Conservation (phyloP, 2,888 invertebrate genomes). For the Tenthredo amoena region DNA sequence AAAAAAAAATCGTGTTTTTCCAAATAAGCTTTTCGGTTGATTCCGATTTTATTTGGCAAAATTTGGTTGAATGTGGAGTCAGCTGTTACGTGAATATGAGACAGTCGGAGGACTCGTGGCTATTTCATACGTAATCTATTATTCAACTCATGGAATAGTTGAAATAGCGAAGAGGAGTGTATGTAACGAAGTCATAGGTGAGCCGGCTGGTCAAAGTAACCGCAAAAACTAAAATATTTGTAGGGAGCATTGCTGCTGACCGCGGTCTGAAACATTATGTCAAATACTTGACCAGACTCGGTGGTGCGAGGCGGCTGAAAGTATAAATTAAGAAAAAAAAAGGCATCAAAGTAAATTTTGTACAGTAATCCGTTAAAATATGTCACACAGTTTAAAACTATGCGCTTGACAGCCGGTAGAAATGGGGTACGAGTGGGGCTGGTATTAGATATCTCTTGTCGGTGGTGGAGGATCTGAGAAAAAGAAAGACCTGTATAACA, state of each 20-base stretch:
- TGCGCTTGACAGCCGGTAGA: slow-evolving; percentile 2
- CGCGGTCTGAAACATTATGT: slow-evolving; percentile 28
- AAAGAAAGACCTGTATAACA: slow-evolving; percentile 19
- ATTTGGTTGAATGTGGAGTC: background rate
- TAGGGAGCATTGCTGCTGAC: slow-evolving; percentile 67
- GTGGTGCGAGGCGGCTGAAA: slow-evolving; percentile 10
- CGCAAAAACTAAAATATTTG: slow-evolving; percentile 69
- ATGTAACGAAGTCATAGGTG: background rate
- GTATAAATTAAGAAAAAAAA: slow-evolving; percentile 43
- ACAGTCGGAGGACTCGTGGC: background rate
- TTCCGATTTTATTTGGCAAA: background rate
- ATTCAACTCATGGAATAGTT: slow-evolving; percentile 40
- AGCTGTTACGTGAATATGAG: background rate
- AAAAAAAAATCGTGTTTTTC: background rate
- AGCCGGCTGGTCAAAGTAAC: slow-evolving; percentile 70
- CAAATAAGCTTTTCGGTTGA: background rate
- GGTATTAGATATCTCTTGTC: slow-evolving; percentile 42
- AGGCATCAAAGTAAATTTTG: slow-evolving; percentile 37
- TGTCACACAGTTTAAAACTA: slow-evolving; percentile 50
- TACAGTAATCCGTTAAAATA: slow-evolving; percentile 38
- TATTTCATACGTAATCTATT: background rate
- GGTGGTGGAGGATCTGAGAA: background rate
- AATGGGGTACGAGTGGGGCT: slow-evolving; percentile 5
- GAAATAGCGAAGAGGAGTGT: slow-evolving; percentile 11
- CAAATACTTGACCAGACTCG: slow-evolving; percentile 28